Percentiles rank a stretch among this genome's conserved stretches.
These are phyloP conservation scores for Chrysochloris asiatica DNA, from an alignment of 2,113 vertebrate species.

Conservation along the genomic window DNA sequence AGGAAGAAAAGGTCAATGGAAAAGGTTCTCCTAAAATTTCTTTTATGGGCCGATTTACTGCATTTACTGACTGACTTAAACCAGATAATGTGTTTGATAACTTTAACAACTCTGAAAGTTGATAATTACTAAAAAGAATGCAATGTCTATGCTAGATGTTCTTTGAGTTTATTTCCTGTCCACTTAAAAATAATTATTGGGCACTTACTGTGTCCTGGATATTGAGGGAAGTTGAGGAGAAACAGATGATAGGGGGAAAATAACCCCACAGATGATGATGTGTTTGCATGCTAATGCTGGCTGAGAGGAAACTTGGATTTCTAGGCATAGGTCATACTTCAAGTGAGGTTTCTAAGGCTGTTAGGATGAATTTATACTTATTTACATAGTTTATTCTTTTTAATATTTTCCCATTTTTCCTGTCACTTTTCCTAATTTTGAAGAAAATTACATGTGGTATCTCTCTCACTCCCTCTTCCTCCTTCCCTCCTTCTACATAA, in stretches of 20 bases:
- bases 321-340: neutral
- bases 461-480: neutral
- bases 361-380: slow-evolving; percentile 35
- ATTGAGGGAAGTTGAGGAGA: neutral
- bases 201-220: neutral
- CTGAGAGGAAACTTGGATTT: neutral
- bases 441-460: neutral
- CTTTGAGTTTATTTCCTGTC: neutral
- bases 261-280: neutral
- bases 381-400: slow-evolving; percentile 26
- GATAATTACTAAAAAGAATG: slow-evolving; percentile 41
- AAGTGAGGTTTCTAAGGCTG: slow-evolving; percentile 31
- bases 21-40: slow-evolving; percentile 65
- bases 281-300: neutral
- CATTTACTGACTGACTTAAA: slow-evolving; percentile 68
- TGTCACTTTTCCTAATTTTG: neutral
- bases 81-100: slow-evolving; percentile 36
- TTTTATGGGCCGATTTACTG: slow-evolving; percentile 48
- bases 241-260: neutral
- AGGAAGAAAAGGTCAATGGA: slow-evolving; percentile 74
- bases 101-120: slow-evolving; percentile 35
- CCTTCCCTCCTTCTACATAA: neutral
- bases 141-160: neutral
- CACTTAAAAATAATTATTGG: neutral
- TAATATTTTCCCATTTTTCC: neutral